Conservation (phyloP, 2,888 invertebrate species). For the Romanomermis culicivorax region DNA sequence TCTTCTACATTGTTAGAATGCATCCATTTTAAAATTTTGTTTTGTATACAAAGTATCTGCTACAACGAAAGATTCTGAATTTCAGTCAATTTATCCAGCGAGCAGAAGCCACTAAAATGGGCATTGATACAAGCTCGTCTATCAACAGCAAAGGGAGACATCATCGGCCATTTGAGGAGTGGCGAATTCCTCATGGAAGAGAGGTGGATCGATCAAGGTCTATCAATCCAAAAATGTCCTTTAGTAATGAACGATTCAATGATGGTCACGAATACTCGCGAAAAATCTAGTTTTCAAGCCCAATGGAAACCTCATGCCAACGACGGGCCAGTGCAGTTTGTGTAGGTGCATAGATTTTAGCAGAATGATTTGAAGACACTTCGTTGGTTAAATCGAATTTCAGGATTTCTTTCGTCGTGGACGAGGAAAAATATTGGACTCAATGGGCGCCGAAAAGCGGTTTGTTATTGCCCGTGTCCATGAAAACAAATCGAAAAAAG, state of each 20-base stretch:
- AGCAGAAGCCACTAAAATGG: neutral
- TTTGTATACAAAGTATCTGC: too few species aligned
- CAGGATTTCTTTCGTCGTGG: neutral
- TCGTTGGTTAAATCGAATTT: too few species aligned
- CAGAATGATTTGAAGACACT: too few species aligned
- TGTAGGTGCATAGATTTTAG: slow-evolving; percentile 1
- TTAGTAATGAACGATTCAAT: slow-evolving; percentile 6
- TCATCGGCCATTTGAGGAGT: slow-evolving; percentile 10
- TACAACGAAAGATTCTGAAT: too few species aligned
- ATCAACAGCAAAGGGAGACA: slow-evolving; percentile 7
- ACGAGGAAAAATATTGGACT: neutral
- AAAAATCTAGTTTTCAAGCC: neutral
- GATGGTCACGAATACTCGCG: neutral
- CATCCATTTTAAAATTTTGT: too few species aligned
- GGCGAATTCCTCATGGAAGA: slow-evolving; percentile 5
- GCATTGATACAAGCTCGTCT: slow-evolving; percentile 9
- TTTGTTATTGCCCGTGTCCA: neutral
- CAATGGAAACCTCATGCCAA: slow-evolving; percentile 1
- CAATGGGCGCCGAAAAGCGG: neutral
- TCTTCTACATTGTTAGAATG: too few species aligned
- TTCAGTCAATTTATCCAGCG: slow-evolving; percentile 7
- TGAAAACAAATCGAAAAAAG: too few species aligned
- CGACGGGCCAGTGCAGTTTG: slow-evolving; percentile 9
- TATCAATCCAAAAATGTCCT: slow-evolving; percentile 8
- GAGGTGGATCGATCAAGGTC: neutral